phyloP scores from a whole-genome alignment of 23 tunicate species.

The Oikopleura vanhoeffeni region DNA sequence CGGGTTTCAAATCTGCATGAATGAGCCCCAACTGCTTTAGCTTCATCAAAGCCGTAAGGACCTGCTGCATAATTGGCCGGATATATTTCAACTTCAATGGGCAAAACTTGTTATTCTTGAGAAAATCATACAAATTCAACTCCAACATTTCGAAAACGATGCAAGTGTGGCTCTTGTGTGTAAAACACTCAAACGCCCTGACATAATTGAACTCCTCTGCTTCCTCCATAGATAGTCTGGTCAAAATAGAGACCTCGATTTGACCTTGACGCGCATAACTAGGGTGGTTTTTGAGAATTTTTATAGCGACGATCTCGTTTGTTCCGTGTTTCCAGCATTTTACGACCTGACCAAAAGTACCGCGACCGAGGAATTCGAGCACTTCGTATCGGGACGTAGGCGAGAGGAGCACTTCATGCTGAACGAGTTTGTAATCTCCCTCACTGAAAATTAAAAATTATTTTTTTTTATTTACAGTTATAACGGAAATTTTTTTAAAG shows the following conservation, averaged over 20 bases:
- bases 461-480: too few relatives aligned
- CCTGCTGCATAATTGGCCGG: conserved; percentile 94
- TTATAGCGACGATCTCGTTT: conserved; percentile 78
- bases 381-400: conserved; percentile 50
- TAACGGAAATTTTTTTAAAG: too few relatives aligned
- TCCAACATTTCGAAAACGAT: conserved; percentile 97
- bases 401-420: conserved; percentile 76
- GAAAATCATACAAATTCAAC: conserved; percentile 76
- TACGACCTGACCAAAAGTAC: conserved; percentile 94
- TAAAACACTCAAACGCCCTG: conserved; percentile 86
- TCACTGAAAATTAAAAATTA: too few relatives aligned
- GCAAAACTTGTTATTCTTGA: conserved; percentile 72
- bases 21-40: conserved; percentile 84
- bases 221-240: conserved; percentile 53
- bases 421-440: conserved; percentile 79
- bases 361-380: conserved; percentile 88
- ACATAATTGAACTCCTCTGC: conserved; percentile 93
- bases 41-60: conserved; percentile 70
- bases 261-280: conserved; percentile 91
- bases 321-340: conserved; percentile 93
- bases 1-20: conserved; percentile 97
- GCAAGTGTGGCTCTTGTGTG: conserved; percentile 88
- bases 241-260: conserved; percentile 65
- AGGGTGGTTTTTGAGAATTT: conserved; percentile 89
- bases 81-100: conserved; percentile 77